Evolutionary conservation across 1,140 invertebrate genomes (phyloP).

Genomic region (Diachasmimorpha longicaudata): DNA sequence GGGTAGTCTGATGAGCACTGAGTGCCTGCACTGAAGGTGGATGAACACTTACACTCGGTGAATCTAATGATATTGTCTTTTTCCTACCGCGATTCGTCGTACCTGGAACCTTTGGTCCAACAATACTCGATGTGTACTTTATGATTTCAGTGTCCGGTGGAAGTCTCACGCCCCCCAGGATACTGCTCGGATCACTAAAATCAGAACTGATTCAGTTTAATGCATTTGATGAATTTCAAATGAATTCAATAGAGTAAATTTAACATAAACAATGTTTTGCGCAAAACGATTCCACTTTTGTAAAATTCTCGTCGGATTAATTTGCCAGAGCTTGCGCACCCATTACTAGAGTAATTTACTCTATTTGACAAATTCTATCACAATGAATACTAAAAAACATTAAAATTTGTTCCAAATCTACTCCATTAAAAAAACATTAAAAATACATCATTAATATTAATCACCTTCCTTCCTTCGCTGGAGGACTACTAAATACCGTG

Average conservation of each 20-base stretch:
- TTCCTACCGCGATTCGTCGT: constrained; percentile 82
- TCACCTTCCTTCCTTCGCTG: constrained; percentile 57
- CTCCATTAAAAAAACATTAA: neutral
- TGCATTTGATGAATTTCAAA: neutral
- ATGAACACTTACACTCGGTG: constrained; percentile 75
- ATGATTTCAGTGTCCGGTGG: constrained; percentile 90
- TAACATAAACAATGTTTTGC: no score
- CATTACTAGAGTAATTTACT: no score
- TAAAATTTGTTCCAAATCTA: neutral
- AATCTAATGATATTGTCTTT: constrained; percentile 85
- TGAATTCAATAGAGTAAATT: neutral
- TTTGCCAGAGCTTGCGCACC: no score
- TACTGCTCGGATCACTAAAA: constrained; percentile 77
- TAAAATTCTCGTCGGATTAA: no score
- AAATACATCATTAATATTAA: constrained; percentile 18
- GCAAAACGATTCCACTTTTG: no score
- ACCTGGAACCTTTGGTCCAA: constrained; percentile 81
- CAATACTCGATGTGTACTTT: constrained; percentile 84
- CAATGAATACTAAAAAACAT: no score
- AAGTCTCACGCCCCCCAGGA: constrained; percentile 78
- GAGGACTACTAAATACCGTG: constrained; percentile 42
- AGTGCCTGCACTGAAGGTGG: constrained; percentile 52
- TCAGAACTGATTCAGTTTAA: constrained; percentile 19
- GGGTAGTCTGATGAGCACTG: constrained; percentile 53
- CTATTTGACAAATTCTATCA: no score